These are phyloP conservation scores for Athalia rosae DNA, from an alignment of 2,888 invertebrate species.

Conservation along the genomic window DNA sequence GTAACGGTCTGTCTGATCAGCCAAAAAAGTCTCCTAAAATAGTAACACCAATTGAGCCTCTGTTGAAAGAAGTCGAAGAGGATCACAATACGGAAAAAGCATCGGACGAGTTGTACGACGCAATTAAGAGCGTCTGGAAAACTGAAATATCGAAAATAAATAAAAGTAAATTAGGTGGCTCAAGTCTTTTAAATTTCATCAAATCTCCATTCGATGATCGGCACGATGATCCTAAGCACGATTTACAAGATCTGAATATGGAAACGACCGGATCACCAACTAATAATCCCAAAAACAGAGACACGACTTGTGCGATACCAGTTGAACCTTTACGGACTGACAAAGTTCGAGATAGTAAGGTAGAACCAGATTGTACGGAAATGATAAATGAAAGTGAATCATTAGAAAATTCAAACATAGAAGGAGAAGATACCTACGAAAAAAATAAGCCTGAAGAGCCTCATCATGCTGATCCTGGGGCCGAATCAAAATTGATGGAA, in stretches of 20 bases:
- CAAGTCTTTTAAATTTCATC: neutral
- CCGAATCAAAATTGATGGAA: neutral
- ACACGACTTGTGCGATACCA: neutral
- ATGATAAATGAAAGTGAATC: neutral
- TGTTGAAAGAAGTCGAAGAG: conserved; percentile 10
- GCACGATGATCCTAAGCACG: neutral
- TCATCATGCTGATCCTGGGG: neutral
- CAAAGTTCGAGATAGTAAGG: conserved; percentile 8
- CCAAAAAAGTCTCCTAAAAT: neutral
- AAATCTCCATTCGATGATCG: conserved; percentile 1
- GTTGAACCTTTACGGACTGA: conserved; percentile 14
- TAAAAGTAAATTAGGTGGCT: neutral
- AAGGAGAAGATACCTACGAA: neutral
- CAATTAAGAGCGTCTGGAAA: neutral
- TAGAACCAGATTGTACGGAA: conserved; percentile 1
- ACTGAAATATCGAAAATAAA: neutral
- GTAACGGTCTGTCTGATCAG: neutral
- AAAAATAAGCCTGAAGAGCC: conserved; percentile 3
- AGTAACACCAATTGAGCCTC: neutral
- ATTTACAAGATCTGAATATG: neutral
- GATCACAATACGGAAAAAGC: neutral
- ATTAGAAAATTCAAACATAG: neutral
- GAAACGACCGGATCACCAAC: neutral
- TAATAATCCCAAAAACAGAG: neutral
- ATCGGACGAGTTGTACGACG: neutral